phyloP scores from a whole-genome alignment of 2,113 vertebrate species.

The Nothobranchius furzeri region DNA sequence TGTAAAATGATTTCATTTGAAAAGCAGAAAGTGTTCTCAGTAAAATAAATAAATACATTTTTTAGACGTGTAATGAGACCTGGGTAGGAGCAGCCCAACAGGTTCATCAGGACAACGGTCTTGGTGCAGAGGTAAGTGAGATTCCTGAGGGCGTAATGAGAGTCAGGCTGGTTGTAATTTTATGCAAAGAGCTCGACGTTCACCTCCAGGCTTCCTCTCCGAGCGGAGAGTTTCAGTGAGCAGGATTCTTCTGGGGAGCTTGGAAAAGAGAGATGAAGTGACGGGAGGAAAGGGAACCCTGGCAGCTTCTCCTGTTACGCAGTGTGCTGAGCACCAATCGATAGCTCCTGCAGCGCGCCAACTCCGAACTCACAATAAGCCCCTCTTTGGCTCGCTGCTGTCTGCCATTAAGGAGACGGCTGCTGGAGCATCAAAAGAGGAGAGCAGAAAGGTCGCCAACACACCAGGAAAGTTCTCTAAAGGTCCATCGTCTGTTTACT shows the following conservation, averaged over 20 bases:
- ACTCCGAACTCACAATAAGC: slow-evolving; percentile 57
- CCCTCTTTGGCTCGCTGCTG: slow-evolving; percentile 54
- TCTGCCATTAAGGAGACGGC: slow-evolving; percentile 64
- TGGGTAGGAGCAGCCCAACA: no score
- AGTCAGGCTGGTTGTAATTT: slow-evolving; percentile 35
- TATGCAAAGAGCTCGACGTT: slow-evolving; percentile 46
- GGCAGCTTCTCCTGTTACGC: slow-evolving; percentile 51
- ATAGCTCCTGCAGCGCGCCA: slow-evolving; percentile 60
- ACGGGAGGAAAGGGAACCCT: slow-evolving; percentile 47
- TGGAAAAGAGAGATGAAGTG: slow-evolving; percentile 18
- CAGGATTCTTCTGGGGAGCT: slow-evolving; percentile 30
- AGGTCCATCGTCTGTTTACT: slow-evolving; percentile 17
- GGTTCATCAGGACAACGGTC: no score
- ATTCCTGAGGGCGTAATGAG: neutral
- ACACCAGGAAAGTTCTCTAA: slow-evolving; percentile 25
- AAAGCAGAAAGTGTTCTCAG: slow-evolving; percentile 7
- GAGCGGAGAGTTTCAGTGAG: slow-evolving; percentile 30
- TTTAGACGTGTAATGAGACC: neutral
- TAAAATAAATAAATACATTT: neutral
- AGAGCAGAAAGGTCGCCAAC: slow-evolving; percentile 38
- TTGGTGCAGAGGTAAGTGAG: neutral
- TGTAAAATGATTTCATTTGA: slow-evolving; percentile 6
- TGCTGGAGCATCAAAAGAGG: slow-evolving; percentile 49
- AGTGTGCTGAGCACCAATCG: slow-evolving; percentile 57
- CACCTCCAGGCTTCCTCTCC: slow-evolving; percentile 33